Base-by-base conservation (phyloP, 2,797 vertebrate species). In the Diglossa cyanea region DNA sequence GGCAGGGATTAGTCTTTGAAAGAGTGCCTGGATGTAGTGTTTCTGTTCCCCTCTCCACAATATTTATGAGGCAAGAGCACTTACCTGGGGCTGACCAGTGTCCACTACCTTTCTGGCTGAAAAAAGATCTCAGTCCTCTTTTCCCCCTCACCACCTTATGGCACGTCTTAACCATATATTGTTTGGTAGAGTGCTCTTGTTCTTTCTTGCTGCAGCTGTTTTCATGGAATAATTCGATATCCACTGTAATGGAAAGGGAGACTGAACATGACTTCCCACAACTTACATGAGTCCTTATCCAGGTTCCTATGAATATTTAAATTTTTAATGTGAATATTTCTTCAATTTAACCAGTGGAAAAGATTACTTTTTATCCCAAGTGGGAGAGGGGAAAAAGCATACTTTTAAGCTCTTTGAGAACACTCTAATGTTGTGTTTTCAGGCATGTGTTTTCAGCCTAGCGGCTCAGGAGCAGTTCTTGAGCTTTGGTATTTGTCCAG, bases 311-410 rank as follows among this genome's bases (percentile, higher is more conserved):
- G 53, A 94, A 83, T 94, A 93, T 71, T 93, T 91, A 83, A 76
- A 47, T 12, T 76, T 92, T 57, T 86, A 54, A 74, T 93, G 58
- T 87, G 61, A 95, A n/a, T 89, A 71, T 79, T 91, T 89, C 65
- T 94, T 89, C 48, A 67, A 0, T 88, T 80, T 93, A 74, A 54
- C 88, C 28, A 77, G 35, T 54, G 25, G 65, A 71, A 93, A 89
- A 76, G 8, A 82, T 67, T 87, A 24, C 26, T 53, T 93, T 88
- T 94, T 82, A 45, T 89, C 33, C 48, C 60, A 58, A 53, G 33
- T 66, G 40, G 37, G 53, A 70, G 47, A 66, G 42, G 50, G 65
- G 31, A 23, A 79, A 44, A 66, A 40, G 23, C 24, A 37, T 80
- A 13, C 60, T 88, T 91, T 61, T 61, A 78, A 90, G 37, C 26